Base-by-base conservation (phyloP, 2,888 invertebrate genomes). In the Heliconius erato region DNA sequence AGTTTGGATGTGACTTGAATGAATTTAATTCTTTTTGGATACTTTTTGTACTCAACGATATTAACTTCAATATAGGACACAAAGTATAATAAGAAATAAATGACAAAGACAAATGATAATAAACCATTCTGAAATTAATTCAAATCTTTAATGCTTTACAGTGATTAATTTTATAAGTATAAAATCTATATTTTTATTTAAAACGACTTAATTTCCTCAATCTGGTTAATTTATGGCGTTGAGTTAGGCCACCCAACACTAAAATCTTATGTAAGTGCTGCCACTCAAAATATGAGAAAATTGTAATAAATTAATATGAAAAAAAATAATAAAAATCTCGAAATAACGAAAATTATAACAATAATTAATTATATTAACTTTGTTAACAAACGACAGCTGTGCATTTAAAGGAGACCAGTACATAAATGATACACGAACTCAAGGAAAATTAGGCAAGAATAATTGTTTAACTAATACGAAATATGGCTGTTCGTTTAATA, bases 341-440 rank as follows among this genome's bases (percentile, higher is more conserved):
- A 19, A 35, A 35, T 11, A 9, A n/a, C 3, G 35, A 11, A 69
- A 69, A 40, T 69, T 40, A 69, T 35, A 69, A 40, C 35, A 40
- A 35, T 19, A 69, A 69, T n/a, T 40, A 40, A 69, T 69, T 69
- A 69, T 35, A 69, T 23, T 4, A 69, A 69, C 35, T 69, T 35
- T 23, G 69, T 69, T 69, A 69, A 35, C 35, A 35, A 69, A 69
- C 69, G 35, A 69, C 23, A 69, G 35, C 35, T 69, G 35, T 35
- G 35, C 23, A n/a, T 35, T 23, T 23, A 69, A 69, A 11, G 69
- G 35, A 40, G 23, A 69, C 69, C 69, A 69, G 35, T 69, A n/a
- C n/a, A n/a, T n/a, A 40, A 69, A 69, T 69, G 69, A 35, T 69
- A 69, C 69, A 69, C 23, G 69, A 69, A 69, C 23, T 40, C 12